Percentiles rank a stretch among this genome's conserved stretches.
phyloP scores from a whole-genome alignment of 2,113 vertebrate genomes.

The Semicossyphus pulcher region DNA sequence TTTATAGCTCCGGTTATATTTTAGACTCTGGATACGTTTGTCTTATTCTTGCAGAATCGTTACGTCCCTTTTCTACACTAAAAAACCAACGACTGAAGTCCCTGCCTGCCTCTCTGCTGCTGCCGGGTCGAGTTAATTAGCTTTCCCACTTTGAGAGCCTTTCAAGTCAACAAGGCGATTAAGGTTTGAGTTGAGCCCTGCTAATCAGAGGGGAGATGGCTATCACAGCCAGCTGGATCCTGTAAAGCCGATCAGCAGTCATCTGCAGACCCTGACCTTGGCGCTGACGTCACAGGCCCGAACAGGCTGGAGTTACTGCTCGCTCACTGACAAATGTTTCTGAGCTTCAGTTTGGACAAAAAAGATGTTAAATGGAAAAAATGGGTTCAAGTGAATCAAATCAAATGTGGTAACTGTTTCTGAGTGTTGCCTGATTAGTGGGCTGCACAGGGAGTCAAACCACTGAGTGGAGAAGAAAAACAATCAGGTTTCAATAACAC shows the following conservation, averaged over 20 bases:
- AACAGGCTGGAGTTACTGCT: neutral
- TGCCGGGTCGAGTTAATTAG: conserved; percentile 39
- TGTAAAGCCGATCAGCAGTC: conserved; percentile 33
- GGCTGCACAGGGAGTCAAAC: too few relatives aligned
- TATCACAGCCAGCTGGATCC: conserved; percentile 49
- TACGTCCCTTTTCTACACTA: neutral
- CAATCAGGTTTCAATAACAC: too few relatives aligned
- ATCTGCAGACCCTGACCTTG: conserved; percentile 41
- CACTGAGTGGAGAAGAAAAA: too few relatives aligned
- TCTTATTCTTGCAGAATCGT: too few relatives aligned
- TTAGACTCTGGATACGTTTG: too few relatives aligned
- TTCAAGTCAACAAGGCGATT: conserved; percentile 63
- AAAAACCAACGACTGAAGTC: neutral
- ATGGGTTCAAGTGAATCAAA: too few relatives aligned
- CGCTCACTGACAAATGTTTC: too few relatives aligned
- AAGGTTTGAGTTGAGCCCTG: conserved; percentile 50
- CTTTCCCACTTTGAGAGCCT: conserved; percentile 45
- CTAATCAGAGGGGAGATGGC: conserved; percentile 58
- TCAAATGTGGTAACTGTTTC: too few relatives aligned
- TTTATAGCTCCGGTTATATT: too few relatives aligned
- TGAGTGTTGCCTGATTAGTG: too few relatives aligned
- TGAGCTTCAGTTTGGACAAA: too few relatives aligned
- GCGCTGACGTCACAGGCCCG: neutral
- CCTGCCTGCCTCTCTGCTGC: neutral
- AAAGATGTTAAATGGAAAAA: too few relatives aligned